These are phyloP conservation scores for Anneissia japonica DNA, from an alignment of 35 echinoderm and acorn worm genomes.

Conservation along the genomic window DNA sequence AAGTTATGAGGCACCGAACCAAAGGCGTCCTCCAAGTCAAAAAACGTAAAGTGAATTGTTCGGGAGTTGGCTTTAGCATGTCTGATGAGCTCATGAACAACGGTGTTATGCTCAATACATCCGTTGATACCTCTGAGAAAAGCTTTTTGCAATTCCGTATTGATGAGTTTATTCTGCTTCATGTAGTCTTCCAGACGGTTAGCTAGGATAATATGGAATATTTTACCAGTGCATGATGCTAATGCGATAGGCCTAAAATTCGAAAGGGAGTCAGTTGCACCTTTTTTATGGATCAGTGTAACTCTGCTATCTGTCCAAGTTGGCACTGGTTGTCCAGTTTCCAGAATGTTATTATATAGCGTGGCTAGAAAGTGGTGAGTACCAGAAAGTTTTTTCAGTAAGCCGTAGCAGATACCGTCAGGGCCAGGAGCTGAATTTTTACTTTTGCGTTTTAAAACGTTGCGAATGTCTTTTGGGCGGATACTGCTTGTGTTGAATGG, in stretches of 20 bases:
- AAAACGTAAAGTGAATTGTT: slow-evolving; percentile 20
- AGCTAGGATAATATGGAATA: slow-evolving; percentile 16
- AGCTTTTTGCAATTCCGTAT: slow-evolving; percentile 1
- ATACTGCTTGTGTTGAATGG: neutral
- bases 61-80: slow-evolving; percentile 4
- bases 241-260: slow-evolving; percentile 8
- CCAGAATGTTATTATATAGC: slow-evolving; percentile 12
- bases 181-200: slow-evolving; percentile 13
- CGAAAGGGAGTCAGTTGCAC: slow-evolving; percentile 3
- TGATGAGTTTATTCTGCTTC: neutral
- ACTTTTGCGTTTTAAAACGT: slow-evolving; percentile 2
- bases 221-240: slow-evolving; percentile 6
- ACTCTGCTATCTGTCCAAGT: slow-evolving; percentile 22
- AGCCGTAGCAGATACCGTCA: neutral
- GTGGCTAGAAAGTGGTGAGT: slow-evolving; percentile 28
- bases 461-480: slow-evolving; percentile 16
- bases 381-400: slow-evolving; percentile 5
- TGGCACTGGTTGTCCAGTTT: neutral
- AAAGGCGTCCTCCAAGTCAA: slow-evolving; percentile 27
- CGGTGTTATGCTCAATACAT: slow-evolving; percentile 22
- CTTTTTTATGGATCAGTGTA: slow-evolving; percentile 13
- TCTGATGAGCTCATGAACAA: slow-evolving; percentile 10
- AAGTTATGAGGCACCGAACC: slow-evolving; percentile 22
- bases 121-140: slow-evolving; percentile 8
- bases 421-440: neutral